Evolutionary conservation across 2,888 invertebrate genomes (phyloP), one percentile per base, ranked within the genome.

Genomic region (Drosophila borealis): DNA sequence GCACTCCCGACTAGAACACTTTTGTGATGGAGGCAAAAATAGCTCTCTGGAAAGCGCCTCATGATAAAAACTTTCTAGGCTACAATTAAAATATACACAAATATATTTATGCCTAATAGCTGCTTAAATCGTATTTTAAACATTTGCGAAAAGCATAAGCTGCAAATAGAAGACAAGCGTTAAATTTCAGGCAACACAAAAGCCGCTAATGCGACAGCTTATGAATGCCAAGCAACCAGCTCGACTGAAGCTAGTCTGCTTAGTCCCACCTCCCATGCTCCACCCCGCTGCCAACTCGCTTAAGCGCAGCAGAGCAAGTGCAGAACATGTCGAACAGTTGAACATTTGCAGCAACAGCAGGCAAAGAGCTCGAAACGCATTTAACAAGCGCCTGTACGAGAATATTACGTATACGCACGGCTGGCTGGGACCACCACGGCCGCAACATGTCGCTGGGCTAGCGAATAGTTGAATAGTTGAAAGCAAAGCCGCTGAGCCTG

Each of bases 331-430:
- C 36, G 51, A 53, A 14, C 17, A 25, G 41, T 64, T 39, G 37
- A 60, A 41, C 37, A 59, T 54, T 45, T 33, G 36, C 45, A 55
- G 44, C 55, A 44, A 21, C 34, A 45, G 14, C 42, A 36, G 19
- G 13, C 21, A 25, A 29, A 37, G 21, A 17, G 29, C 50, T 21
- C 14, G 19, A 13, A 53, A 34, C 8, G 14, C 53, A 37, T 50
- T 49, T 66, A 29, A 44, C 61, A 70, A 46, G 57, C 45, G 45
- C 10, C 42, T 34, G 1, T 36, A n/a, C 29, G 42, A 25, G 41
- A 60, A 74, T 63, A 72, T 77, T 80, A 70, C 83, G 80, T 74
- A 81, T 81, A 82, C 83, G 86, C 81, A 77, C 59, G 59, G 29
- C 3, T 68, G 51, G 53, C 68, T 25, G 25, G 8, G 51, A 51